Evolutionary conservation across 2,113 vertebrate genomes (phyloP).

Genomic region (Salvelinus namaycush): DNA sequence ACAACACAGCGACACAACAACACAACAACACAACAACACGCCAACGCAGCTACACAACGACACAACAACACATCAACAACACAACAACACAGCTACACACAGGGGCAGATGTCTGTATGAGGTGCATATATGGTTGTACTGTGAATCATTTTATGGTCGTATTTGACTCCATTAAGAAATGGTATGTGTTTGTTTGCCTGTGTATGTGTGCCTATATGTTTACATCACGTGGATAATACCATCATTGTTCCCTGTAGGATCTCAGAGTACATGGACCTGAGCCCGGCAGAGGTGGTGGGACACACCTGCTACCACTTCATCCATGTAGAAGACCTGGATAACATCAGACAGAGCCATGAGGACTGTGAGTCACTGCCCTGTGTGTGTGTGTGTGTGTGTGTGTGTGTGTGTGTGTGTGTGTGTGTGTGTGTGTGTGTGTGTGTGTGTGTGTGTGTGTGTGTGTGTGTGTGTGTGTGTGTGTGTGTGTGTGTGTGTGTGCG

Average conservation of each 20-base stretch:
- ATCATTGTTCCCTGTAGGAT: constrained; percentile 70
- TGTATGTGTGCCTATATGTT: background rate
- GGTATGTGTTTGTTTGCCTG: background rate
- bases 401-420: too few relatives aligned
- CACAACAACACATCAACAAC: too few relatives aligned
- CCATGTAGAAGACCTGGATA: constrained; percentile 85
- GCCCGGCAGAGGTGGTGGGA: constrained; percentile 85
- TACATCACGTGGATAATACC: too few relatives aligned
- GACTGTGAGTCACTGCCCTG: constrained; percentile 74
- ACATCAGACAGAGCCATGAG: constrained; percentile 84
- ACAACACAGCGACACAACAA: too few relatives aligned
- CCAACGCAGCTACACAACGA: too few relatives aligned
- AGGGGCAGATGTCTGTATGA: background rate
- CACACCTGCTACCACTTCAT: constrained; percentile 89
- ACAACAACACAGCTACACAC: too few relatives aligned
- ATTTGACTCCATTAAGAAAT: background rate
- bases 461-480: too few relatives aligned
- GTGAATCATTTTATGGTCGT: background rate
- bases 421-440: too few relatives aligned
- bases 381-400: too few relatives aligned
- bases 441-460: too few relatives aligned
- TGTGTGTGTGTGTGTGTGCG: too few relatives aligned
- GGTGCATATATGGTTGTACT: background rate
- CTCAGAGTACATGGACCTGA: constrained; percentile 89
- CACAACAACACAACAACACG: too few relatives aligned